Evolutionary conservation across 64 coral and sea anemone species (phyloP).

Genomic region (Actinia tenebrosa): DNA sequence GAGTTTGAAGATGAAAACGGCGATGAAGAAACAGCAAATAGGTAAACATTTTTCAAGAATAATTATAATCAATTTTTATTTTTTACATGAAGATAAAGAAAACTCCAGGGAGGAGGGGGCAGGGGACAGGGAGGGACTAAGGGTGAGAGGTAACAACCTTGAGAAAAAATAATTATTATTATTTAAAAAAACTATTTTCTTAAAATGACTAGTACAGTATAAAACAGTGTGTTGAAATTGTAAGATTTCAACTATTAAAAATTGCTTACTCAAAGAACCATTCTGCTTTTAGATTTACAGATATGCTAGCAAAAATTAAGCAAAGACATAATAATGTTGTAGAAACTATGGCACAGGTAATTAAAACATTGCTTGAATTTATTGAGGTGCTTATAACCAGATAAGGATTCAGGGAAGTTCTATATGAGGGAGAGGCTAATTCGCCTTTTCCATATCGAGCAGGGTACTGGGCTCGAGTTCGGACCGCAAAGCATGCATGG

Average conservation of each 20-base stretch:
- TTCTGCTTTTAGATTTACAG: slow-evolving; percentile 73
- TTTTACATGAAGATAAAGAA: too few species aligned
- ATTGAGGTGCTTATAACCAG: too few species aligned
- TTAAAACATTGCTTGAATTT: not conserved
- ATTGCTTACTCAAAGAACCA: not conserved
- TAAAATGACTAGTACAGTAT: too few species aligned
- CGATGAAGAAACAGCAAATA: slow-evolving; percentile 82
- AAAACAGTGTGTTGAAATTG: not conserved
- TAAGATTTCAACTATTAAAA: not conserved
- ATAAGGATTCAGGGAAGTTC: too few species aligned
- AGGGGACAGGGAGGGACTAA: too few species aligned
- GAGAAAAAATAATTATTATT: too few species aligned
- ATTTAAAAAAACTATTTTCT: too few species aligned
- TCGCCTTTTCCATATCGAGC: too few species aligned
- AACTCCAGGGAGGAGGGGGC: too few species aligned
- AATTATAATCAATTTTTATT: not conserved
- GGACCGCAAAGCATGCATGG: slow-evolving; percentile 13
- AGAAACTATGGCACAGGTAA: slow-evolving; percentile 99
- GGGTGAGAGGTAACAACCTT: too few species aligned
- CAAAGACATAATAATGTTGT: slow-evolving; percentile 97
- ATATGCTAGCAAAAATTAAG: slow-evolving; percentile 75
- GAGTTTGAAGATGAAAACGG: slow-evolving; percentile 88
- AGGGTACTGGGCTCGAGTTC: too few species aligned
- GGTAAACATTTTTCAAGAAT: slow-evolving; percentile 24
- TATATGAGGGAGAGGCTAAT: too few species aligned